Base-by-base conservation (phyloP, 2,797 vertebrate species). In the Amniataba percoides region DNA sequence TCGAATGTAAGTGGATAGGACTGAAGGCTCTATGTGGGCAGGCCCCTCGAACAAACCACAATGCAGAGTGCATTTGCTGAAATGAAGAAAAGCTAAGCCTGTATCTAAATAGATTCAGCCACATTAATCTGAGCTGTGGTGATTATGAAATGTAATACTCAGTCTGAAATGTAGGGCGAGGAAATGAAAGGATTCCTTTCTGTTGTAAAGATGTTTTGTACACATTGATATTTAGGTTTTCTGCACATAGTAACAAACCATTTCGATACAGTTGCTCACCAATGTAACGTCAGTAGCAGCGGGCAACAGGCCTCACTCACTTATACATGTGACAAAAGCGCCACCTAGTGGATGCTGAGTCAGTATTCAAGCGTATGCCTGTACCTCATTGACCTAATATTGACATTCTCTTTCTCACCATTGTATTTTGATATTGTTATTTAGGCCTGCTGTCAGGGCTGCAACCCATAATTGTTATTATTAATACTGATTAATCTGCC, bases 1-100 rank as follows among this genome's bases (percentile, higher is more conserved):
- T 89, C 53, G 52, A 62, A 75, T 89, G 89, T 83, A 89, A 92
- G 87, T 89, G 87, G 88, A 92, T 81, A 86, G 84, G 82, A 85
- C 46, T 86, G 80, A 88, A 87, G 77, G 76, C 76, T 78, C 16
- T 78, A 58, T 85, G 87, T 89, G 83, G 65, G 83, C 78, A 83
- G 78, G 67, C 51, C 67, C 72, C 69, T 75, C 57, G 80, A 80
- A 86, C 80, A 82, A 83, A 80, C 73, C 74, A 58, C 69, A 5
- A 40, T 81, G 78, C 66, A 75, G 36, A 81, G 70, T 84, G 71
- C 80, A 70, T 82, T 76, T 78, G 46, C 61, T 81, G 34, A 84
- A 68, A 86, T 81, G 64, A 78, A 74, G 78, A 48, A 76, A 78
- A 72, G 56, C 70, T 68, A 59, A 75, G 60, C 75, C 39, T 21